phyloP scores from a whole-genome alignment of 1,140 invertebrate genomes.

The Myzus persicae region DNA sequence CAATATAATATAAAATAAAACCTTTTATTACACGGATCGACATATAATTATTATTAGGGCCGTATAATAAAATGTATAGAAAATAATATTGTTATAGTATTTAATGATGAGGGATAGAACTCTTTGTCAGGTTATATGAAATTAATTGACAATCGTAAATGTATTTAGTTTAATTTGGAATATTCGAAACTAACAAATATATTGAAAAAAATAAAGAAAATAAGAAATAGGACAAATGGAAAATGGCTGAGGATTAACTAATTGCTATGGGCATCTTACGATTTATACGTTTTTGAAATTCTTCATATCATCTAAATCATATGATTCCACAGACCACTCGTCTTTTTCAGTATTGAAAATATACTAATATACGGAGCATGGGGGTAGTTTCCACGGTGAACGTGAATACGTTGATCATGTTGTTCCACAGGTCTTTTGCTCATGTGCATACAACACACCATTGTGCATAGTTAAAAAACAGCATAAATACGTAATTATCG shows the following conservation, averaged over 20 bases:
- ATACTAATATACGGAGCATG: too few relatives aligned
- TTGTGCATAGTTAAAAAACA: too few relatives aligned
- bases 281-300: neutral
- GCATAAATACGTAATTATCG: too few relatives aligned
- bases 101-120: neutral
- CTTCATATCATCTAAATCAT: neutral
- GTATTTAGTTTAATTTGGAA: neutral
- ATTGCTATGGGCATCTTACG: neutral
- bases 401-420: too few relatives aligned
- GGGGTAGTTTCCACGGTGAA: too few relatives aligned
- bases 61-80: neutral
- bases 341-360: neutral
- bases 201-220: neutral
- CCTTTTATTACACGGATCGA: neutral
- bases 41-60: neutral
- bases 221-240: neutral
- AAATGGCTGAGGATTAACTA: neutral
- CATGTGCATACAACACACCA: too few relatives aligned
- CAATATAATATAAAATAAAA: constrained; percentile 11
- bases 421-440: too few relatives aligned
- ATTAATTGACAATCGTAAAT: neutral
- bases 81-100: neutral
- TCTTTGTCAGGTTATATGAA: neutral
- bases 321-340: neutral
- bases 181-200: neutral